Evolutionary conservation across 2,113 vertebrate genomes (phyloP).

Genomic region (Lagopus leucura): DNA sequence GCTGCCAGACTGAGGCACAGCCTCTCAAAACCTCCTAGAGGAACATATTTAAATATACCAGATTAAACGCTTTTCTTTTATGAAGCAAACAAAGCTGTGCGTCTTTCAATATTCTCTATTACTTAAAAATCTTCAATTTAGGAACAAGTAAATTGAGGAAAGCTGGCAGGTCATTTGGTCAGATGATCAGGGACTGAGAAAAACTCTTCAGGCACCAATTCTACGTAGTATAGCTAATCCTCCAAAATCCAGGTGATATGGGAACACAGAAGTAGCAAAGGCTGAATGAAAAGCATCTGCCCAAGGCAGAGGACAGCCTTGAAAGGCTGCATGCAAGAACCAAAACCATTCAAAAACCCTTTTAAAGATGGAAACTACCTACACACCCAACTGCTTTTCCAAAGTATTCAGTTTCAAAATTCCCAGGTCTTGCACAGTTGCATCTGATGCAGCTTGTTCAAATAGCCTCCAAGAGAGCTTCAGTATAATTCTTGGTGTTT

Average conservation of each 20-base stretch:
- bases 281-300: not conserved
- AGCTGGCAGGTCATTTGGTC: not conserved
- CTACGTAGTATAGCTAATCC: not conserved
- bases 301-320: not conserved
- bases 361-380: not conserved
- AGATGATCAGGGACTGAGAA: not conserved
- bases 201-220: not conserved
- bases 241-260: not conserved
- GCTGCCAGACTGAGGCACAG: not conserved
- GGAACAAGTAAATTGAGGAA: not conserved
- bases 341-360: not conserved
- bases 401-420: not conserved
- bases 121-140: not conserved
- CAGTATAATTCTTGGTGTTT: not conserved
- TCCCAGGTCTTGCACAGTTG: not conserved
- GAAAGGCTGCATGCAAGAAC: not conserved
- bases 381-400: fast-evolving
- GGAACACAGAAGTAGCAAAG: not conserved
- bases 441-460: not conserved
- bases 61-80: not conserved
- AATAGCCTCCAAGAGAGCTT: not conserved
- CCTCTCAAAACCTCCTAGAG: not conserved
- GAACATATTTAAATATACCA: no score
- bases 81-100: not conserved
- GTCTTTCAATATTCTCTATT: not conserved